Evolutionary conservation across 2,113 vertebrate genomes (phyloP), one percentile per base, ranked within the genome.

Genomic region (Melanotaenia duboulayi): DNA sequence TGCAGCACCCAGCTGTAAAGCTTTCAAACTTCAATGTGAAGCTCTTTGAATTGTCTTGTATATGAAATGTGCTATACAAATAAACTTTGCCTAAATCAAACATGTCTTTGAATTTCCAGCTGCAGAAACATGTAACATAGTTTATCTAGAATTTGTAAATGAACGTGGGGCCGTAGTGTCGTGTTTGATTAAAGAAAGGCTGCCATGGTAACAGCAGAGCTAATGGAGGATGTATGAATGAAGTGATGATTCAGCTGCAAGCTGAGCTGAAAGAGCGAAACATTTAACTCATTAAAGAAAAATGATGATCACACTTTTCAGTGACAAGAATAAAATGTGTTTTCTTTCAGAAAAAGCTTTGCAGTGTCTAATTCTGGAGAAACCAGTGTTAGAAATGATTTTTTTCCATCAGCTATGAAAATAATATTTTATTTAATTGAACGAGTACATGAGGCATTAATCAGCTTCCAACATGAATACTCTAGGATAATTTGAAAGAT

Each of bases 181-280:
- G 12, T 22, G 28, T 77, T 55, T 64, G 58, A 57, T 14, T 35
- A 70, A 55, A 59, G 35, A 60, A 4, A 6, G 32, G 85, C 61
- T 81, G 50, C 74, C 78, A 69, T 63, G 74, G 71, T 22, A 64
- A 81, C 71, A n/a, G 66, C 49, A 35, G 4, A 0, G 24, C 61
- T 46, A 16, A 55, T 7, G 54, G 51, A 55, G 50, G 32, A 58
- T 0, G n/a, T 46, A 55, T 42, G 8, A 70, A 75, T 50, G 58
- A 81, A 70, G 2, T n/a, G 32, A 19, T 65, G 50, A 28, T 44
- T 62, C 46, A 14, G 66, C 42, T 54, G 52, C 49, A 23, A 62
- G 48, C 65, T 44, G 35, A 46, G 12, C 65, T 59, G 48, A 56
- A 68, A 46, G 52, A 61, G 48, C 3, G 23, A 22, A 17, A 24